phyloP scores from a whole-genome alignment of 2,113 vertebrate genomes.

The Alligator sinensis region DNA sequence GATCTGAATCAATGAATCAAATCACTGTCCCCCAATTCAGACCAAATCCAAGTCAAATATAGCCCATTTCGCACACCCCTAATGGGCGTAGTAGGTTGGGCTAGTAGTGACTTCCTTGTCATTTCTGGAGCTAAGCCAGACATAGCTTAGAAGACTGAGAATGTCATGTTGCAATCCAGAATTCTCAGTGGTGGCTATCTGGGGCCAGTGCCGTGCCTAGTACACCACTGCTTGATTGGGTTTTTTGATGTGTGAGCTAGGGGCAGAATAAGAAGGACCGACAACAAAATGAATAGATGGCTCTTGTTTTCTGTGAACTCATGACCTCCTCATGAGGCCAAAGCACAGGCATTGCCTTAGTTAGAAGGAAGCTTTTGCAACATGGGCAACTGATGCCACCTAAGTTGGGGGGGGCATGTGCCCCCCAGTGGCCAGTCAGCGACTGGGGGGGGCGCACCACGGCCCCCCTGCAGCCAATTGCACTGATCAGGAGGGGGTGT shows the following conservation, averaged over 20 bases:
- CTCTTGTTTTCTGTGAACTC: conserved; percentile 21
- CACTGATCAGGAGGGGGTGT: too few relatives aligned
- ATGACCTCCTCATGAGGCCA: not conserved
- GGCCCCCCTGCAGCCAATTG: too few relatives aligned
- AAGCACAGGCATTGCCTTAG: not conserved
- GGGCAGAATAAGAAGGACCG: conserved; percentile 20
- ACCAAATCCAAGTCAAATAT: too few relatives aligned
- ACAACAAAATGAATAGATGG: not conserved
- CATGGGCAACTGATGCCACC: too few relatives aligned
- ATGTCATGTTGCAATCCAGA: not conserved
- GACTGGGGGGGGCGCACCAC: too few relatives aligned
- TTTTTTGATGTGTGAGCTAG: not conserved
- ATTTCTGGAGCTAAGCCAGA: not conserved
- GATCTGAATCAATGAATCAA: too few relatives aligned
- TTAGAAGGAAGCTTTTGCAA: not conserved
- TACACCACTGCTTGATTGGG: conserved; percentile 13
- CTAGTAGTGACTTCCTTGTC: not conserved
- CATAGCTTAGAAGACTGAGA: not conserved
- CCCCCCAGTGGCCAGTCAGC: too few relatives aligned
- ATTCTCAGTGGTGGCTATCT: fast-evolving
- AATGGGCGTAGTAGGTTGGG: not conserved
- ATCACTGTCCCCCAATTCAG: too few relatives aligned
- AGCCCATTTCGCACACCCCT: too few relatives aligned
- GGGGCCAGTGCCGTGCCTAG: not conserved
- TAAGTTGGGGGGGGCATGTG: too few relatives aligned